Conservation (phyloP, 92 coral and sea anemone species). For the Scolanthus callimorphus region DNA sequence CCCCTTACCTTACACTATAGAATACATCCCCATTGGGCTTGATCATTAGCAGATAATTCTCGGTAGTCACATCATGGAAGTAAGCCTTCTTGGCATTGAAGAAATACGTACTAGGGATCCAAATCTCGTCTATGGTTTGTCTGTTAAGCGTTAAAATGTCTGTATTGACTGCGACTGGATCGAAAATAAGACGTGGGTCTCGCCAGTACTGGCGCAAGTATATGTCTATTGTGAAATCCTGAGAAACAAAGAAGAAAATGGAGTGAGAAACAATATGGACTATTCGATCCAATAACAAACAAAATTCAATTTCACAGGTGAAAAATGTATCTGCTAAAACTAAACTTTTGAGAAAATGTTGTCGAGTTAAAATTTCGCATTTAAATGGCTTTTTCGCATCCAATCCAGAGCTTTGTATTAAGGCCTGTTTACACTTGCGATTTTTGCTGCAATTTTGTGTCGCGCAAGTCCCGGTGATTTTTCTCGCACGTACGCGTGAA, state of each 20-base stretch:
- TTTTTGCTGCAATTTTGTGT: too few relatives aligned
- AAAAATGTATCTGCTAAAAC: too few relatives aligned
- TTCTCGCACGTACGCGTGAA: too few relatives aligned
- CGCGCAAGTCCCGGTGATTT: too few relatives aligned
- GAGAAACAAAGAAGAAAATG: conserved; percentile 1
- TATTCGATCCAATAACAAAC: too few relatives aligned
- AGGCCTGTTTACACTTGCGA: too few relatives aligned
- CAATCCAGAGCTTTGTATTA: too few relatives aligned
- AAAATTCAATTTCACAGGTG: too few relatives aligned
- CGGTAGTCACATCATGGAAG: conserved; percentile 97
- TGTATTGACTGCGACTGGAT: conserved; percentile 20
- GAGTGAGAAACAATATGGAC: too few relatives aligned
- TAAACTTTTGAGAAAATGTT: too few relatives aligned
- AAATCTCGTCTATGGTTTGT: conserved; percentile 88
- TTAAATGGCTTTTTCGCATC: too few relatives aligned
- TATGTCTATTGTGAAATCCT: conserved; percentile 95
- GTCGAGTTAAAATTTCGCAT: too few relatives aligned
- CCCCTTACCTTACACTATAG: conserved; percentile 94
- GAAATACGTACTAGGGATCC: conserved; percentile 98
- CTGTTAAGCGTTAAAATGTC: conserved; percentile 77
- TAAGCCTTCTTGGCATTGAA: conserved; percentile 97
- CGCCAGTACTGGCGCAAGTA: conserved; percentile 95
- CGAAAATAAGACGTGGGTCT: conserved; percentile 81
- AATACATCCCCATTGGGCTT: conserved; percentile 83
- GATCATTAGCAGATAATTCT: conserved; percentile 88